These are phyloP conservation scores for Candoia aspera DNA, from an alignment of 2,113 vertebrate genomes.

Conservation along the genomic window DNA sequence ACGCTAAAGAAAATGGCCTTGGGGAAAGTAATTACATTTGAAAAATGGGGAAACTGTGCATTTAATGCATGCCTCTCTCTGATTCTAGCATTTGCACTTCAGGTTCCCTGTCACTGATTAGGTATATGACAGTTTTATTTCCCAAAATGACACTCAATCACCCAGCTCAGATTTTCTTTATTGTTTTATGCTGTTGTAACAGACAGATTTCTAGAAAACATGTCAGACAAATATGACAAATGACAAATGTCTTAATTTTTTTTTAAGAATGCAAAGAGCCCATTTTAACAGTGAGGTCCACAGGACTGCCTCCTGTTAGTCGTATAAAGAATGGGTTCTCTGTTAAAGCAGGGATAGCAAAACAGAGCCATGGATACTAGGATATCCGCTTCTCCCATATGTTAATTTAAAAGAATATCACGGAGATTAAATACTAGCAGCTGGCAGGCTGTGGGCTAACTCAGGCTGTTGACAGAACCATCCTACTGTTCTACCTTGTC, in stretches of 20 bases:
- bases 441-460: neutral
- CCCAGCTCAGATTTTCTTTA: neutral
- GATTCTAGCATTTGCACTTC: neutral
- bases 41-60: neutral
- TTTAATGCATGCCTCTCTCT: neutral
- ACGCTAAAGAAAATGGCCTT: neutral
- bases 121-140: neutral
- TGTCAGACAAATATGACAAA: neutral
- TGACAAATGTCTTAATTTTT: neutral
- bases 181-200: neutral
- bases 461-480: neutral
- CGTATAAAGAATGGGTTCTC: neutral
- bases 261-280: neutral
- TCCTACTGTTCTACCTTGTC: neutral
- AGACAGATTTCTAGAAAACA: neutral
- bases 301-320: too few relatives aligned
- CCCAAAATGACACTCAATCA: neutral
- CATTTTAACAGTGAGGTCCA: neutral
- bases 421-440: neutral
- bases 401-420: neutral
- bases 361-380: neutral
- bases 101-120: neutral
- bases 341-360: neutral
- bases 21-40: neutral
- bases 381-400: neutral